Evolutionary conservation across 1,140 invertebrate genomes (phyloP).

Genomic region (Apolygus lucorum): DNA sequence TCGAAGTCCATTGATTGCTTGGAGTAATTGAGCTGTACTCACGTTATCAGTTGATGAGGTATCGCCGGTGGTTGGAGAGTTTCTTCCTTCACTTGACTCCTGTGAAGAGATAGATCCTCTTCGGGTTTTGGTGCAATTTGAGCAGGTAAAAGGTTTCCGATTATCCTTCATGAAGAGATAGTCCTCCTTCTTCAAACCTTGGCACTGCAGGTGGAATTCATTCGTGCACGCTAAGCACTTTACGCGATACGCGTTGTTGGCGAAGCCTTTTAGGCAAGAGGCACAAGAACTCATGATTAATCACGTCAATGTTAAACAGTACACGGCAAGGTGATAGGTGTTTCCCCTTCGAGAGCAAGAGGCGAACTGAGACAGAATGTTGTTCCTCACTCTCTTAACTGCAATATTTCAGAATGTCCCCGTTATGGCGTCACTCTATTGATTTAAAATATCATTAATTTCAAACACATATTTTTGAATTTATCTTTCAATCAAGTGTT

Average conservation of each 20-base stretch:
- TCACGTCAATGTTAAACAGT: too few relatives aligned
- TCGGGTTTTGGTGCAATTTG: not conserved
- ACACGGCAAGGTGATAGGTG: too few relatives aligned
- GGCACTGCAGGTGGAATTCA: not conserved
- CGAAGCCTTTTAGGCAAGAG: too few relatives aligned
- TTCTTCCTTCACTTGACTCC: not conserved
- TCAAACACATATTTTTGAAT: too few relatives aligned
- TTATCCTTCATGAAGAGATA: not conserved
- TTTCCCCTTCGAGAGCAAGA: too few relatives aligned
- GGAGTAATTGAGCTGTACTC: not conserved
- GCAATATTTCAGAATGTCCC: too few relatives aligned
- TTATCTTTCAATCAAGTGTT: too few relatives aligned
- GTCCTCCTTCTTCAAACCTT: not conserved
- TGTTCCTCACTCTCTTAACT: too few relatives aligned
- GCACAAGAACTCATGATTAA: too few relatives aligned
- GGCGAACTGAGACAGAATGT: too few relatives aligned
- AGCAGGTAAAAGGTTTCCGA: not conserved
- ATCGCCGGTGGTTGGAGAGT: not conserved
- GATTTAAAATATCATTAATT: too few relatives aligned
- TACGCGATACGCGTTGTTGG: not conserved
- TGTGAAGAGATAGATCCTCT: not conserved
- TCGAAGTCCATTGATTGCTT: not conserved
- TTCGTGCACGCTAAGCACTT: not conserved
- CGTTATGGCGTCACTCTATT: too few relatives aligned
- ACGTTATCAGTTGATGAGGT: not conserved